phyloP scores from a whole-genome alignment of 1,140 invertebrate genomes.

The Drosophila auraria region DNA sequence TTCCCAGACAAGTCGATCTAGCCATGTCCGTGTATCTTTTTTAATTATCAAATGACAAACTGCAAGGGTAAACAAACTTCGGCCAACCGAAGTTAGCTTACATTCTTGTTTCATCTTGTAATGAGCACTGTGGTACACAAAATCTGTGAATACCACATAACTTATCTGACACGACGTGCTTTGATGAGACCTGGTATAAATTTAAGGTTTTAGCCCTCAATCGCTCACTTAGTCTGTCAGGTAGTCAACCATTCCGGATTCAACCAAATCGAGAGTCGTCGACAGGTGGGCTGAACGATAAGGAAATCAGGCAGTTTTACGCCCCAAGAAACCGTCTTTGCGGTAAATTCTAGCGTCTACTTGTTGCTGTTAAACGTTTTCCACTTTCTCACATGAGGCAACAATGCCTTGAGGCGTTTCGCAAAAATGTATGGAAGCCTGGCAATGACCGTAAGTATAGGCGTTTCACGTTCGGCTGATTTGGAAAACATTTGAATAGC shows the following conservation, averaged over 20 bases:
- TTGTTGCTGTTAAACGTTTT: constrained; percentile 71
- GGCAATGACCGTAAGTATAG: constrained; percentile 4
- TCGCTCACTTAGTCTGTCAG: constrained; percentile 33
- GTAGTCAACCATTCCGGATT: constrained; percentile 52
- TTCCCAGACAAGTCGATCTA: too few species aligned
- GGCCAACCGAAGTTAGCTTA: too few species aligned
- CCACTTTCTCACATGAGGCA: constrained; percentile 28
- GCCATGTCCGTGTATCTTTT: too few species aligned
- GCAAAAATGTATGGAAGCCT: constrained; percentile 57
- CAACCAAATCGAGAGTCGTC: constrained; percentile 45
- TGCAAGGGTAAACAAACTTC: too few species aligned
- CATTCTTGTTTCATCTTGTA: neutral
- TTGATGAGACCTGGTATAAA: constrained; percentile 33
- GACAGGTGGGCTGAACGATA: constrained; percentile 28
- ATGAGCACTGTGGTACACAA: neutral
- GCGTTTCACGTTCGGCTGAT: constrained; percentile 58
- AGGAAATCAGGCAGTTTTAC: constrained; percentile 22
- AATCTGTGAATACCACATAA: constrained; percentile 25
- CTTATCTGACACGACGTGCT: constrained; percentile 49
- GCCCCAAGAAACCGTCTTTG: constrained; percentile 10
- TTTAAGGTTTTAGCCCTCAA: constrained; percentile 27
- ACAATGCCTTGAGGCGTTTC: constrained; percentile 25
- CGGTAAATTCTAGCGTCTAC: constrained; percentile 46
- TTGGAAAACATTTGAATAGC: constrained; percentile 74
- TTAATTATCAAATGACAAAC: too few species aligned